Percentiles rank a stretch among this genome's conserved stretches.
phyloP scores from a whole-genome alignment of 2,113 vertebrate genomes.

The Azemiops feae region DNA sequence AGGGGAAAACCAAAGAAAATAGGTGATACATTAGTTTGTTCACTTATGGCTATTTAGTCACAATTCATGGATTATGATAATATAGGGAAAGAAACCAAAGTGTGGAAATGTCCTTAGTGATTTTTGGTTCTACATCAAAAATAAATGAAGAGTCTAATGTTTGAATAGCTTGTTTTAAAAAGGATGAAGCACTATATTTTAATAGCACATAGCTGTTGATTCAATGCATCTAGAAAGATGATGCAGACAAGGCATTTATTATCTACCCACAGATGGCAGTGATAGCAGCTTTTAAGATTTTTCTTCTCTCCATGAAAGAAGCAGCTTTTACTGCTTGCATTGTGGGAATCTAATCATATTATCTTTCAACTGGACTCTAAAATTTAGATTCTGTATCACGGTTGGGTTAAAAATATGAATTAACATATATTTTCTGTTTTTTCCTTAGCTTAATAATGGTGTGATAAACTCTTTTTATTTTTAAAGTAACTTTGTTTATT shows the following conservation, averaged over 20 bases:
- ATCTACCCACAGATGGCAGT: not conserved
- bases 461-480: not conserved
- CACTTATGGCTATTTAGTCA: not conserved
- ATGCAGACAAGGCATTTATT: conserved; percentile 32
- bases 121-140: not conserved
- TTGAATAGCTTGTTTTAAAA: not conserved
- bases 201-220: accelerated
- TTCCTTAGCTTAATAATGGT: not conserved
- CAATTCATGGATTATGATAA: not conserved
- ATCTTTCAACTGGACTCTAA: conserved; percentile 14
- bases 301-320: conserved; percentile 11
- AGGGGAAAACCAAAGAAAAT: not conserved
- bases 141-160: not conserved
- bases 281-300: not conserved
- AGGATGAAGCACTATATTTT: accelerated
- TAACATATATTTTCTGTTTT: not conserved
- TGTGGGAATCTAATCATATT: conserved; percentile 22
- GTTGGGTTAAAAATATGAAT: conserved; percentile 41
- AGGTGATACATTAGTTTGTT: not conserved
- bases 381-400: not conserved
- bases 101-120: not conserved
- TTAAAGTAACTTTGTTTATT: not conserved
- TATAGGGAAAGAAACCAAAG: not conserved
- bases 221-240: conserved; percentile 4
- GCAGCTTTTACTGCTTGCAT: not conserved